Percentiles rank a stretch among this genome's conserved stretches.
Evolutionary conservation across 1,140 invertebrate genomes (phyloP).

Genomic region (Nasonia longicornis): DNA sequence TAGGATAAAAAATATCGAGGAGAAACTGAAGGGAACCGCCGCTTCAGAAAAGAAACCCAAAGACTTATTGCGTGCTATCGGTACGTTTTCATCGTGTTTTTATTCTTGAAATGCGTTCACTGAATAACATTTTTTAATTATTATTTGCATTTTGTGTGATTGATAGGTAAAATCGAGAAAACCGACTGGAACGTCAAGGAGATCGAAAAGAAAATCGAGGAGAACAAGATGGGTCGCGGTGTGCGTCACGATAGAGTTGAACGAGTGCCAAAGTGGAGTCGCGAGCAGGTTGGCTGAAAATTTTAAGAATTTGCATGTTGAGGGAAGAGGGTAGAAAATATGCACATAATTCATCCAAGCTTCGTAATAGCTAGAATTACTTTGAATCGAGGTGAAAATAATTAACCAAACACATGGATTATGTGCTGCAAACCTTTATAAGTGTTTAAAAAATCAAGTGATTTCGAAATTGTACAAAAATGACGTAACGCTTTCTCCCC

Average conservation of each 20-base stretch:
- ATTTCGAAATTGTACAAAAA: not conserved
- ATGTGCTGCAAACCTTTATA: no score
- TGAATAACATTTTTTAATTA: not conserved
- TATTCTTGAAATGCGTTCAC: no score
- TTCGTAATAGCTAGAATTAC: no score
- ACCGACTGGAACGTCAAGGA: conserved; percentile 93
- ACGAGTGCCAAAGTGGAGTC: conserved; percentile 91
- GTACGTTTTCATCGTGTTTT: conserved; percentile 50
- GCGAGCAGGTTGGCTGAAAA: conserved; percentile 75
- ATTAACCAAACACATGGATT: no score
- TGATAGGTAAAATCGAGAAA: conserved; percentile 83
- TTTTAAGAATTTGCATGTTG: conserved; percentile 50
- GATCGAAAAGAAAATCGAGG: conserved; percentile 90
- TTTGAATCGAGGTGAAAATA: no score
- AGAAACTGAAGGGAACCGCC: conserved; percentile 74
- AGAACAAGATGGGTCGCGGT: conserved; percentile 81
- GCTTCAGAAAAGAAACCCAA: conserved; percentile 83
- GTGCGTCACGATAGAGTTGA: conserved; percentile 77
- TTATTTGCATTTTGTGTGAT: not conserved
- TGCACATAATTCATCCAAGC: not conserved
- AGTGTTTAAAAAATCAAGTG: not conserved
- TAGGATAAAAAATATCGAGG: conserved; percentile 77
- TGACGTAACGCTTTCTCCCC: not conserved
- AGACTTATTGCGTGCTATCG: conserved; percentile 87
- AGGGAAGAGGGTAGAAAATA: conserved; percentile 47